Percentiles rank a stretch among this genome's conserved stretches.
These are phyloP conservation scores for Meteorus colon DNA, from an alignment of 2,888 invertebrate species.

Conservation along the genomic window DNA sequence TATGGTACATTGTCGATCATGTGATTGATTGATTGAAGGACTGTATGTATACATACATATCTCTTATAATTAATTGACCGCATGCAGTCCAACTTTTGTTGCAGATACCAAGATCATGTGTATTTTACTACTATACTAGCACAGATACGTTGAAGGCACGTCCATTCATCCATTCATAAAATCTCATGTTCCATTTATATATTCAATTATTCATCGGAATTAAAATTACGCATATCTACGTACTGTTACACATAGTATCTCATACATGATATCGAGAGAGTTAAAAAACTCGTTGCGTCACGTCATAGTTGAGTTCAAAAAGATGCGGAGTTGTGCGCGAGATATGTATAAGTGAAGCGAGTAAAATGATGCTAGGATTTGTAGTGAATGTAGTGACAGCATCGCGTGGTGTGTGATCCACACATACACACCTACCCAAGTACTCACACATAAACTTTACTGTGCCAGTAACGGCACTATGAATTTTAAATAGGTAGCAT, in stretches of 20 bases:
- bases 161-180: slow-evolving; percentile 5
- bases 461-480: neutral
- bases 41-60: too few species aligned
- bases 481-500: neutral
- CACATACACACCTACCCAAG: neutral
- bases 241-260: too few species aligned
- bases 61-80: too few species aligned
- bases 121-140: too few species aligned
- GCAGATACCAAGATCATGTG: too few species aligned
- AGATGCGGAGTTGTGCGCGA: neutral
- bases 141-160: too few species aligned
- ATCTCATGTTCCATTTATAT: neutral
- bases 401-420: slow-evolving; percentile 1
- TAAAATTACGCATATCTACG: neutral
- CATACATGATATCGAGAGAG: neutral
- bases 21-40: too few species aligned
- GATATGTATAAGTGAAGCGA: neutral
- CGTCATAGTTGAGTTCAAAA: neutral
- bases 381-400: neutral
- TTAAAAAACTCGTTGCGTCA: neutral
- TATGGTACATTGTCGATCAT: too few species aligned
- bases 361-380: neutral
- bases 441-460: neutral
- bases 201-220: neutral
- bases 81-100: too few species aligned